Evolutionary conservation across 1,140 invertebrate genomes (phyloP), one percentile per base, ranked within the genome.

Genomic region (Bombus confusus): DNA sequence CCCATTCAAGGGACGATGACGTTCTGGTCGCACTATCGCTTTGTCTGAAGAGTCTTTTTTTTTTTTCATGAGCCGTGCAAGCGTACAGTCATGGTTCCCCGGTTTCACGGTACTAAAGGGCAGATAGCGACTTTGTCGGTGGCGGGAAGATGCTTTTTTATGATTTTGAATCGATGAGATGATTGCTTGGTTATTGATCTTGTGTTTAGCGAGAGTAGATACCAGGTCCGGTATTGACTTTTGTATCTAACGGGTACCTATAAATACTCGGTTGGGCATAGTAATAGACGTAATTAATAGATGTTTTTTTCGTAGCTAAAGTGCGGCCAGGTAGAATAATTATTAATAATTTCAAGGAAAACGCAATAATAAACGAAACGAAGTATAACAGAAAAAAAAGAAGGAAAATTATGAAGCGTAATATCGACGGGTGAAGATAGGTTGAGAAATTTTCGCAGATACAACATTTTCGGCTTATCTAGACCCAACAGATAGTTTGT

Each of bases 1-100:
- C 64, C 66, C 86, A 88, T 88, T 88, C 87, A 85, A 69, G 66
- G 86, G 78, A 31, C 43, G 43, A 22, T 37, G 34, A 22, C 13
- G 13, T 8, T 80, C 8, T 22, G 9, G 28, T 9, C 28, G 15
- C 25, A 31, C 9, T 3, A 22, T 15, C 13, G 13, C 28, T 66
- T 34, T 34, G 37, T 28, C 37, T 39, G 10, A 73, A 31, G 41
- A 41, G 47, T 8, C 0, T 34, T 41, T 28, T 37, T 18, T 59
- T 57, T 15, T 13, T 66, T 22, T 31, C 13, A 43, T 9, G n/a
- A 57, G 39, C 0, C 5, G 22, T 22, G 31, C 47, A 22, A 5
- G 18, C 6, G 0, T 64, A 15, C 9, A 31, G 73, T 13, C 72
- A 9, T 37, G 66, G 12, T n/a, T 28, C 5, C 1, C 2, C 18